These are phyloP conservation scores for Lophotis ruficrista DNA, from an alignment of 2,113 vertebrate genomes.

Conservation along the genomic window DNA sequence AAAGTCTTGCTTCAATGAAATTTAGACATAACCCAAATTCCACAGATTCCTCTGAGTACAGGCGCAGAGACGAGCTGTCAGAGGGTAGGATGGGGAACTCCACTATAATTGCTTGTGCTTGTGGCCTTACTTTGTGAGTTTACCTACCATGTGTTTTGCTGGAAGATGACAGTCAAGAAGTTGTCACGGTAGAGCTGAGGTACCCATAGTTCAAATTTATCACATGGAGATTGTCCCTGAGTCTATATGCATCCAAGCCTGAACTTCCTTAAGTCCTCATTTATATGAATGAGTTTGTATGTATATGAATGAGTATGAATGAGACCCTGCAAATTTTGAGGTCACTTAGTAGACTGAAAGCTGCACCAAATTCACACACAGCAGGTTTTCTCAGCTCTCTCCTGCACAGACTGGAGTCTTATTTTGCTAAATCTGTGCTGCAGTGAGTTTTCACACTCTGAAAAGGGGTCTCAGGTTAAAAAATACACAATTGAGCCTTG, in stretches of 20 bases:
- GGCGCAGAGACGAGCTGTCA: not conserved
- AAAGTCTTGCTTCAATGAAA: not conserved
- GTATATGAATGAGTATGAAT: not conserved
- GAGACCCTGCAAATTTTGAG: not conserved
- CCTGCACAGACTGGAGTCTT: not conserved
- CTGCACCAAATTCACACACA: not conserved
- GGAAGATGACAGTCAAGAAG: not conserved
- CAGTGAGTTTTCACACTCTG: not conserved
- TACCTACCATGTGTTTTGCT: not conserved
- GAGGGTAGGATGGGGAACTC: not conserved
- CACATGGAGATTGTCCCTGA: accelerated
- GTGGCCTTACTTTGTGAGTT: not conserved
- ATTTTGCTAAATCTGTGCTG: not conserved
- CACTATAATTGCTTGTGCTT: not conserved
- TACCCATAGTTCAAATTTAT: accelerated
- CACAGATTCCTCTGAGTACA: not conserved
- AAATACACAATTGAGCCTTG: not conserved
- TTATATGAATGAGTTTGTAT: not conserved
- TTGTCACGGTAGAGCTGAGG: not conserved
- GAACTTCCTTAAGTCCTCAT: not conserved
- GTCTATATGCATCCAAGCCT: not conserved
- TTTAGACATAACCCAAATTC: not conserved
- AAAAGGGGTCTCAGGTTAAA: not conserved
- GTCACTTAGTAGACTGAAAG: not conserved
- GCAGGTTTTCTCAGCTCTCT: not conserved